A percentile compares a stretch with the other conserved stretches of the same genome.
These are phyloP conservation scores for Phoenicopterus ruber DNA, from an alignment of 2,113 vertebrate species.

Conservation along the genomic window DNA sequence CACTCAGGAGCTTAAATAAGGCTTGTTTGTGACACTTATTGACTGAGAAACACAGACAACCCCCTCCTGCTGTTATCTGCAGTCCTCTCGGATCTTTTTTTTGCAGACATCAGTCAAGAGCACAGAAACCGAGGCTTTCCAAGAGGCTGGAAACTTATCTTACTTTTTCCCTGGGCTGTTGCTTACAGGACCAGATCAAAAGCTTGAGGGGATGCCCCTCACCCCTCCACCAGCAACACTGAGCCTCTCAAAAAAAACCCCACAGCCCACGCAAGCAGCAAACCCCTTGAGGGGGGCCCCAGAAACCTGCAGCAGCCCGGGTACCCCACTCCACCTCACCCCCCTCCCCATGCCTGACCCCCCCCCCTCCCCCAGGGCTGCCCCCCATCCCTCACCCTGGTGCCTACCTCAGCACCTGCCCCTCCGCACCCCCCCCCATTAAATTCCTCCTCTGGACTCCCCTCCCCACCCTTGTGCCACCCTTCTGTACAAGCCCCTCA, in stretches of 20 bases:
- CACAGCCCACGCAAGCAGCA: too few relatives aligned
- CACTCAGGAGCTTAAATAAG: neutral
- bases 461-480: too few relatives aligned
- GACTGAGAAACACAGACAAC: neutral
- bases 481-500: too few relatives aligned
- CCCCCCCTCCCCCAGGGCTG: too few relatives aligned
- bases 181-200: neutral
- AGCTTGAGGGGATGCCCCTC: neutral
- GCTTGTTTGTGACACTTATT: neutral
- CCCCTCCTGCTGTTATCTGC: neutral
- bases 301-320: neutral
- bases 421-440: too few relatives aligned
- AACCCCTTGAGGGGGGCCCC: neutral
- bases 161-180: neutral
- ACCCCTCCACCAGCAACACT: neutral
- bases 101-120: accelerated
- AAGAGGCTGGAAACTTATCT: neutral
- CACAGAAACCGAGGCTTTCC: neutral
- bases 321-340: neutral
- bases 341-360: too few relatives aligned
- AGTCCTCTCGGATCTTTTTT: neutral
- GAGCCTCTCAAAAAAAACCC: neutral
- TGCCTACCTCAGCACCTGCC: too few relatives aligned
- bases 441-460: too few relatives aligned
- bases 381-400: too few relatives aligned